A percentile compares a stretch with the other conserved stretches of the same genome.
These are phyloP conservation scores for Littorina saxatilis DNA, from an alignment of 1,140 invertebrate species.

Conservation along the genomic window DNA sequence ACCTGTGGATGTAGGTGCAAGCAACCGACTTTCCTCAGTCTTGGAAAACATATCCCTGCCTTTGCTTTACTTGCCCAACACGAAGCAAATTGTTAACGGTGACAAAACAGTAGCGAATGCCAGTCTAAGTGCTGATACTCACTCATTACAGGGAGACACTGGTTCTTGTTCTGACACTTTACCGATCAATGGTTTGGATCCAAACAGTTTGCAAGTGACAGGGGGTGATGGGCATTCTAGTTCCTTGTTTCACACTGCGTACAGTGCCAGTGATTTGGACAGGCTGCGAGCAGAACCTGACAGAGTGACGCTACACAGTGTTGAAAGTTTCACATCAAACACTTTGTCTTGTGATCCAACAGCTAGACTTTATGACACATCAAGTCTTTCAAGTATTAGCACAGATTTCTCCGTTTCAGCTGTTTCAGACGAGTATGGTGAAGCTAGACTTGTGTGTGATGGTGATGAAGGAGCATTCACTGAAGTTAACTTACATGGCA, in stretches of 20 bases:
- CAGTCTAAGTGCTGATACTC: slow-evolving; percentile 17
- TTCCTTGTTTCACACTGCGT: slow-evolving; percentile 36
- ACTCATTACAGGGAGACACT: slow-evolving; percentile 7
- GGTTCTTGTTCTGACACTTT: neutral
- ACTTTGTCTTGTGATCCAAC: slow-evolving; percentile 54
- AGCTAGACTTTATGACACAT: slow-evolving; percentile 74
- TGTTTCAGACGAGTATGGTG: slow-evolving; percentile 60
- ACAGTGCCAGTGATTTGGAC: slow-evolving; percentile 41
- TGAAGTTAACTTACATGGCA: slow-evolving; percentile 71
- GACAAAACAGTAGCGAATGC: slow-evolving; percentile 33
- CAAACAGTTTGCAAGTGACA: slow-evolving; percentile 6
- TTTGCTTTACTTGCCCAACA: slow-evolving; percentile 70
- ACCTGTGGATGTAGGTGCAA: slow-evolving; percentile 57
- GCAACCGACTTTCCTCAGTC: slow-evolving; percentile 66
- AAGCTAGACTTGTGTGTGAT: slow-evolving; percentile 60
- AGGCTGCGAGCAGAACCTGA: slow-evolving; percentile 60
- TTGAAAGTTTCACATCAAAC: slow-evolving; percentile 57
- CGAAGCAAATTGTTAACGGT: slow-evolving; percentile 63
- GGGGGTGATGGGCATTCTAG: slow-evolving; percentile 36
- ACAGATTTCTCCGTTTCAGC: slow-evolving; percentile 72
- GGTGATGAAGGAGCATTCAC: slow-evolving; percentile 68
- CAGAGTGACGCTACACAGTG: slow-evolving; percentile 59
- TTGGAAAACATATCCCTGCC: slow-evolving; percentile 68
- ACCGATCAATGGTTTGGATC: slow-evolving; percentile 24
- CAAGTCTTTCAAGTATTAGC: slow-evolving; percentile 75